Evolutionary conservation across 2,113 vertebrate species (phyloP).

Genomic region (Catagonus wagneri): DNA sequence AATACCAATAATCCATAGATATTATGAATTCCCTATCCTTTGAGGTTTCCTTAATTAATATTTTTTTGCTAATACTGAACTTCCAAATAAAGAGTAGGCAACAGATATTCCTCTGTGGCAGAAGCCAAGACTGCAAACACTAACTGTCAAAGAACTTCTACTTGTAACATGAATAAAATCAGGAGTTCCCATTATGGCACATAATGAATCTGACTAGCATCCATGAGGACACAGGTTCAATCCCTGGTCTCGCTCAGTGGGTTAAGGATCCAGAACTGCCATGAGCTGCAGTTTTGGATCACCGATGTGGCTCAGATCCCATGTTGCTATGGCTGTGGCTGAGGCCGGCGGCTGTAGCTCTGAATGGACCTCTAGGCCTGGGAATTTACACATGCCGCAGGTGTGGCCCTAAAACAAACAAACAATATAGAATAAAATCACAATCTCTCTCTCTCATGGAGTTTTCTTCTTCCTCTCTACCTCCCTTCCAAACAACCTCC

Average conservation of each 20-base stretch:
- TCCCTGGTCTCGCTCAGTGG: no score
- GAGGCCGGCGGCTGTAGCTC: no score
- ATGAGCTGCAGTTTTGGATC: no score
- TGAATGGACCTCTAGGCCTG: no score
- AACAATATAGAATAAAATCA: neutral
- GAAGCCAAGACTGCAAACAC: neutral
- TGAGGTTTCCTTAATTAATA: neutral
- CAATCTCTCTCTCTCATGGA: neutral
- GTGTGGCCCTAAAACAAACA: no score
- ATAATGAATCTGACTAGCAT: no score
- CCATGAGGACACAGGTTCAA: no score
- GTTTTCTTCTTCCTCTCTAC: neutral
- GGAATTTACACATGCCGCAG: no score
- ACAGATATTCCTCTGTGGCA: neutral
- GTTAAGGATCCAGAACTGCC: no score
- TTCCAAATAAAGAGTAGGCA: neutral
- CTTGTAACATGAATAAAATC: neutral
- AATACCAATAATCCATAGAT: neutral
- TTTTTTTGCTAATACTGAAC: slow-evolving; percentile 37
- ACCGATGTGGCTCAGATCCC: no score
- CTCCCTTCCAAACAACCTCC: neutral
- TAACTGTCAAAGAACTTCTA: neutral
- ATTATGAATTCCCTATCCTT: neutral
- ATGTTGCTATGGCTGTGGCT: no score
- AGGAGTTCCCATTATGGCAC: no score